These are phyloP conservation scores for Leucopternis melanops DNA, from an alignment of 2,113 vertebrate genomes.

Conservation along the genomic window DNA sequence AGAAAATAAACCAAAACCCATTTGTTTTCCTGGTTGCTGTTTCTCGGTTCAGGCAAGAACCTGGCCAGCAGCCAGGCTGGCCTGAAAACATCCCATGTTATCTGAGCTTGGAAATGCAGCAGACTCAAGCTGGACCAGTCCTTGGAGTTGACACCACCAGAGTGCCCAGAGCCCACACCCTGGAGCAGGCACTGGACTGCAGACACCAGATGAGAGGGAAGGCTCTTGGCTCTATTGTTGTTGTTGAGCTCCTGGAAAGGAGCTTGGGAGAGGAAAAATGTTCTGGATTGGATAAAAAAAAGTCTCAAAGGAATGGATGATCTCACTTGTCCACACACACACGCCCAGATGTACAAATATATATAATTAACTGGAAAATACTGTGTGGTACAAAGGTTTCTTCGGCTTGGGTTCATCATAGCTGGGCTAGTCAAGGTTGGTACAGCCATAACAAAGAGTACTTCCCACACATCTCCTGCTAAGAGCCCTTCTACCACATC, in stretches of 20 bases:
- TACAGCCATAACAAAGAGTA: constrained; percentile 10
- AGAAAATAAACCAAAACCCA: neutral
- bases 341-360: constrained; percentile 41
- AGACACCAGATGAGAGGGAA: constrained; percentile 1
- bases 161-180: neutral
- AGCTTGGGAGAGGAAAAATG: constrained; percentile 13
- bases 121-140: neutral
- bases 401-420: constrained; percentile 3
- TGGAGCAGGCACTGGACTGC: neutral
- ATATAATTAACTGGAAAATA: constrained; percentile 57
- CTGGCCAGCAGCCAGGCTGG: neutral
- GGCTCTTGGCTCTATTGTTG: constrained; percentile 22
- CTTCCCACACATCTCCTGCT: constrained; percentile 29
- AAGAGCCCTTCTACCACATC: constrained; percentile 29
- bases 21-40: neutral
- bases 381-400: constrained; percentile 33
- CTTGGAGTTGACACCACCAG: neutral
- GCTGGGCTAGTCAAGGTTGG: neutral
- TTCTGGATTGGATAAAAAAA: constrained; percentile 8
- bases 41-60: neutral
- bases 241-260: constrained; percentile 16
- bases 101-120: neutral
- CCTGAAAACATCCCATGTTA: neutral
- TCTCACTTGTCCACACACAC: constrained; percentile 52
- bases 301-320: constrained; percentile 49